Conservation (phyloP, 2,113 vertebrate species). For the Osmerus mordax region DNA sequence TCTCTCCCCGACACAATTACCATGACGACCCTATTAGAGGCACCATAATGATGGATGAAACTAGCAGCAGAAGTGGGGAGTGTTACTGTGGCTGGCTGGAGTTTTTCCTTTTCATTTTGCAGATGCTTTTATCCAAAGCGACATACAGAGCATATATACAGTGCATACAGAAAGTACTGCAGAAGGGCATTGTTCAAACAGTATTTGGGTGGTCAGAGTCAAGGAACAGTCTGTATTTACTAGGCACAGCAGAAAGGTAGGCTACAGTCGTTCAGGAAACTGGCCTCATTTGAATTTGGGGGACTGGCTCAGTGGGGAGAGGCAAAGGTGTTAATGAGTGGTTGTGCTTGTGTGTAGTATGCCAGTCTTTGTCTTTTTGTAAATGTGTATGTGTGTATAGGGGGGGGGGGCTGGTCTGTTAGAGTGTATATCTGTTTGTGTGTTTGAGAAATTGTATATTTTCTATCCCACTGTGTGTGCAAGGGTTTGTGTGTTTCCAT, state of each 20-base stretch:
- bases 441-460: background rate
- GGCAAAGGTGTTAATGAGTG: constrained; percentile 37
- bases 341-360: background rate
- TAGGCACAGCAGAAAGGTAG: too few species aligned
- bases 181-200: too few species aligned
- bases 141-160: background rate
- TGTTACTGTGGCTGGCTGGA: constrained; percentile 18
- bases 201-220: too few species aligned
- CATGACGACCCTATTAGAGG: constrained; percentile 49
- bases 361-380: too few species aligned
- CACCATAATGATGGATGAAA: constrained; percentile 35
- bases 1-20: constrained; percentile 14
- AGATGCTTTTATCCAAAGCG: background rate
- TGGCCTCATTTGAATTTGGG: too few species aligned
- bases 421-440: background rate
- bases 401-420: background rate
- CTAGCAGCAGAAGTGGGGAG: constrained; percentile 22
- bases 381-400: background rate
- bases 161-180: too few species aligned
- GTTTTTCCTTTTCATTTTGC: constrained; percentile 28
- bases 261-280: too few species aligned
- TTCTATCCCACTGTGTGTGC: constrained; percentile 10
- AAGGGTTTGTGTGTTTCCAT: background rate
- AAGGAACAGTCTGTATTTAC: too few species aligned
- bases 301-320: background rate